Conservation (phyloP, 2,888 invertebrate species). For the Helobdella robusta region DNA sequence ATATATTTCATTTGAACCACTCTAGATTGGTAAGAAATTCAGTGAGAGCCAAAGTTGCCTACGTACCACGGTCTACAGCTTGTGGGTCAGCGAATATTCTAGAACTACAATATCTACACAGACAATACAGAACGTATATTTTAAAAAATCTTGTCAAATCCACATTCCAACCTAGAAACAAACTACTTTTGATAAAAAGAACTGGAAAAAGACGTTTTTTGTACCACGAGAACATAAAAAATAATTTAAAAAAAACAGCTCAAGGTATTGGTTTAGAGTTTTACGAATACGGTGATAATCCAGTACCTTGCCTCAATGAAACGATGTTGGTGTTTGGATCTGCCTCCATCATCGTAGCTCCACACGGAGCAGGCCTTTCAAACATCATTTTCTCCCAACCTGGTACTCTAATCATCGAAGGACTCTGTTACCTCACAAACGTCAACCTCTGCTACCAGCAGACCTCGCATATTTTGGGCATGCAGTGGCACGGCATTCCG, state of each 20-base stretch:
- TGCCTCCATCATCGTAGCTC: conserved; percentile 33
- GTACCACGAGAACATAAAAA: conserved; percentile 19
- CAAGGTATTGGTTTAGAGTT: conserved; percentile 8
- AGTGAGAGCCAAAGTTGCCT: conserved; percentile 30
- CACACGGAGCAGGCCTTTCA: conserved; percentile 35
- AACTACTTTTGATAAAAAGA: conserved; percentile 28
- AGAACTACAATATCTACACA: conserved; percentile 27
- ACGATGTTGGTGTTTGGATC: conserved; percentile 32
- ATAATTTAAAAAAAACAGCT: background rate
- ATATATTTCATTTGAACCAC: conserved; percentile 28
- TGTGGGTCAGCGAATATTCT: conserved; percentile 32
- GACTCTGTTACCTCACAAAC: conserved; percentile 31
- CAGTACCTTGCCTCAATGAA: conserved; percentile 19
- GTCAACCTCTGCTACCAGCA: conserved; percentile 32
- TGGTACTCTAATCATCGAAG: conserved; percentile 33
- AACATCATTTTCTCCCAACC: conserved; percentile 32
- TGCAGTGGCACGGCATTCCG: conserved; percentile 6
- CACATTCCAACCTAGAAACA: background rate
- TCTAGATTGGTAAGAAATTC: conserved; percentile 30
- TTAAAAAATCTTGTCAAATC: background rate
- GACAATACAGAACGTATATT: background rate
- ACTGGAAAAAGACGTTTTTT: conserved; percentile 21
- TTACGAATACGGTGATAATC: conserved; percentile 28
- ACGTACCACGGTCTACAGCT: conserved; percentile 31
- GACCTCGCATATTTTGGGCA: conserved; percentile 28